A percentile compares a stretch with the other conserved stretches of the same genome.
phyloP scores from a whole-genome alignment of 2,888 invertebrate genomes.

The Galerucella calmariensis region DNA sequence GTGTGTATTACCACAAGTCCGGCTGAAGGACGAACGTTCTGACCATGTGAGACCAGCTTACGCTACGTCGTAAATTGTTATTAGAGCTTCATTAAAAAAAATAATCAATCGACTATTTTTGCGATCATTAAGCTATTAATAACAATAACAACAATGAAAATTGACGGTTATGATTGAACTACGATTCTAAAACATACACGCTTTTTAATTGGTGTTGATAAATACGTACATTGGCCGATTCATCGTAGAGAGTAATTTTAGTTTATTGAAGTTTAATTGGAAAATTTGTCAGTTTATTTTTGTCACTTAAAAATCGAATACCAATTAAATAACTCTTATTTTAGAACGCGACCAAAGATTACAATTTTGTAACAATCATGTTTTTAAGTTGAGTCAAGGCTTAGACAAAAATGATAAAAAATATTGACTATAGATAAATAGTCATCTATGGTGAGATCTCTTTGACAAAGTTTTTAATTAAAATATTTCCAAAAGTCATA shows the following conservation, averaged over 20 bases:
- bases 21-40: too few species aligned
- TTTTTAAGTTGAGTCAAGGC: too few species aligned
- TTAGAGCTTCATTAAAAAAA: neutral
- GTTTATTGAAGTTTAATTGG: neutral
- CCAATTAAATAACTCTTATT: neutral
- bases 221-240: neutral
- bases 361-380: neutral
- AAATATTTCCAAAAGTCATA: too few species aligned
- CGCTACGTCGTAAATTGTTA: neutral
- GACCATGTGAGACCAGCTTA: too few species aligned
- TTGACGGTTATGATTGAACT: neutral
- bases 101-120: neutral
- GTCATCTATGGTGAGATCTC: too few species aligned
- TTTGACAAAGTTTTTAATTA: too few species aligned
- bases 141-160: neutral
- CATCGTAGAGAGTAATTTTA: neutral
- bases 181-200: neutral
- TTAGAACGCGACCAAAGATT: neutral
- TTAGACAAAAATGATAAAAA: neutral
- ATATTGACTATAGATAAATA: too few species aligned
- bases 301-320: neutral
- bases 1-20: too few species aligned
- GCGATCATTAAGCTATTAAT: constrained; percentile 1
- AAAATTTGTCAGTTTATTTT: neutral
- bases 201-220: neutral